Base-by-base conservation (phyloP, 2,797 vertebrate genomes). In the Sebastes miniatus region DNA sequence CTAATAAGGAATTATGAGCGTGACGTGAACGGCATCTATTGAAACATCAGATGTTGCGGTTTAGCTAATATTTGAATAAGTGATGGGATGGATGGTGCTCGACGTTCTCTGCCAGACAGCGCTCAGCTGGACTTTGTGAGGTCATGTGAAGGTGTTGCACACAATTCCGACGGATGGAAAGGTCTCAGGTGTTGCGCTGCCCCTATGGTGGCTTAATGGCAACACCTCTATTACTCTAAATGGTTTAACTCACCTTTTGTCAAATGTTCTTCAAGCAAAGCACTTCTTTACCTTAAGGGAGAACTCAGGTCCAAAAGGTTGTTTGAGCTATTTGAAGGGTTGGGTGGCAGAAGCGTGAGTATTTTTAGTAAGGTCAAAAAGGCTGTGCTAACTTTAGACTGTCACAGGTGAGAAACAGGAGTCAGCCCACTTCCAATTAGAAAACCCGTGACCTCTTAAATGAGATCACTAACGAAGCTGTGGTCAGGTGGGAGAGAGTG, bases 401-500 rank as follows among this genome's bases (percentile, higher is more conserved):
- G 79, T 89, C 65, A 69, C 84, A 14, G 90, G 88, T 93, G 88
- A 83, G 74, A 88, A 83, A 87, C 83, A 70, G 73, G 73, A 92
- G 83, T 85, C 84, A 73, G 79, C 79, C 80, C 68, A 47, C 78
- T 86, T 93, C 89, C 90, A 95, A 95, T 96, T 95, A 96, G 88
- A 90, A 89, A 92, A 92, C 80, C 79, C 61, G 47, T 57, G 92
- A 94, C 93, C 95, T 95, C 86, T 89, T 93, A 95, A 96, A 95
- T 94, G 90, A 95, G 94, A 92, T 94, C 92, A 93, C 89, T 94
- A 87, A 88, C 52, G 85, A 90, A 91, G 43, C 63, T 6, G 2
- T 32, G 84, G 88, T 93, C 94, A 92, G 85, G 27, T 84, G 94
- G 95, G 94, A 95, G 77, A 83, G 59, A 77, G 79, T 34, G 69